Conservation (phyloP, 2,888 invertebrate genomes). For the Nezara viridula region DNA sequence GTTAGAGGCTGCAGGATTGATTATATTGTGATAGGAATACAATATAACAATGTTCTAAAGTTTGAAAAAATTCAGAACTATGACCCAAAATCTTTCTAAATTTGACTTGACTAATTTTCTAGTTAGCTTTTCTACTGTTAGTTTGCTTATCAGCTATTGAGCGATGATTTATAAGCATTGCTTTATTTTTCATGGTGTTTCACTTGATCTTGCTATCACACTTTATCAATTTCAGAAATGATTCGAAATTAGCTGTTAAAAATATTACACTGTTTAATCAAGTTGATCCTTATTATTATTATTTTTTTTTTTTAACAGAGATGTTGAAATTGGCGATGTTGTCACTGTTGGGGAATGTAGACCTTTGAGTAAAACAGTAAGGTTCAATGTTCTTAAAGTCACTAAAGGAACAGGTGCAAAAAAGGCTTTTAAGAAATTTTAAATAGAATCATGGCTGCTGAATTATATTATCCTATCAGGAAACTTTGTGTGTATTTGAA, state of each 20-base stretch:
- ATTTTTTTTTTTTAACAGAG: constrained; percentile 77
- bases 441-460: neutral
- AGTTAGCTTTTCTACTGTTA: too few species aligned
- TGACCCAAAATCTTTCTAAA: too few species aligned
- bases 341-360: constrained; percentile 99
- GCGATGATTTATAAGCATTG: too few species aligned
- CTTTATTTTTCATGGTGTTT: too few species aligned
- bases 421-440: constrained; percentile 92
- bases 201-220: too few species aligned
- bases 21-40: too few species aligned
- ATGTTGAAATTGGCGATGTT: constrained; percentile 95
- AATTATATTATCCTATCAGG: neutral
- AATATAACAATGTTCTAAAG: too few species aligned
- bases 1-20: too few species aligned
- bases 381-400: constrained; percentile 98
- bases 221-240: neutral
- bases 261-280: neutral
- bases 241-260: neutral
- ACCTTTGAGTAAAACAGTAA: constrained; percentile 97
- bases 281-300: neutral
- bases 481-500: neutral
- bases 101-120: too few species aligned
- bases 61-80: too few species aligned
- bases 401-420: constrained; percentile 92
- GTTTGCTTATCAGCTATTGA: too few species aligned